Percentiles rank a stretch among this genome's conserved stretches.
phyloP scores from a whole-genome alignment of 2,113 vertebrate species.

The Cinclus cinclus region DNA sequence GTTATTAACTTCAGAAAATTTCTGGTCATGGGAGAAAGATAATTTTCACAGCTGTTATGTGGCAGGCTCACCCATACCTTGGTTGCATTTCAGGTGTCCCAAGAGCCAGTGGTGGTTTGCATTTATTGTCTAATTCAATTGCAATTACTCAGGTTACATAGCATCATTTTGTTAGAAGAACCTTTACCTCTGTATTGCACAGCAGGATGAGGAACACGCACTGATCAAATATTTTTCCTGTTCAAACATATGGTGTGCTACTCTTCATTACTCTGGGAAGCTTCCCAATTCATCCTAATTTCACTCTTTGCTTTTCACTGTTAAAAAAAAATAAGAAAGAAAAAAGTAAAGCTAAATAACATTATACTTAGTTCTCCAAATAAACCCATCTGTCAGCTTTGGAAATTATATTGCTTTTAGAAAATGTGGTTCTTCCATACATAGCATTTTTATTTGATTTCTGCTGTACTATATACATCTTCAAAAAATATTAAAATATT shows the following conservation, averaged over 20 bases:
- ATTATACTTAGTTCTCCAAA: background rate
- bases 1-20: background rate
- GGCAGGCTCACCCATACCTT: background rate
- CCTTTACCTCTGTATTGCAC: background rate
- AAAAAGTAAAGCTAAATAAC: background rate
- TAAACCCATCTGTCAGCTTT: background rate
- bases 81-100: background rate
- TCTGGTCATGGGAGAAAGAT: background rate
- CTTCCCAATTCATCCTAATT: background rate
- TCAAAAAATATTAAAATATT: background rate
- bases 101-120: background rate
- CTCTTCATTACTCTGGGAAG: slow-evolving; percentile 5
- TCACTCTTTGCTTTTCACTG: background rate
- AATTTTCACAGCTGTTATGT: background rate
- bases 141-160: background rate
- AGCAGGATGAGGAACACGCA: background rate
- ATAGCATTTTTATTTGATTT: background rate
- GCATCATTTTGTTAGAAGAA: background rate
- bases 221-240: background rate
- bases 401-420: background rate
- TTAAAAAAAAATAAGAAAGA: background rate
- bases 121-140: background rate
- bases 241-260: background rate
- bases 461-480: background rate
- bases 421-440: background rate